These are phyloP conservation scores for Coelopa frigida DNA, from an alignment of 1,140 invertebrate genomes.

Conservation along the genomic window DNA sequence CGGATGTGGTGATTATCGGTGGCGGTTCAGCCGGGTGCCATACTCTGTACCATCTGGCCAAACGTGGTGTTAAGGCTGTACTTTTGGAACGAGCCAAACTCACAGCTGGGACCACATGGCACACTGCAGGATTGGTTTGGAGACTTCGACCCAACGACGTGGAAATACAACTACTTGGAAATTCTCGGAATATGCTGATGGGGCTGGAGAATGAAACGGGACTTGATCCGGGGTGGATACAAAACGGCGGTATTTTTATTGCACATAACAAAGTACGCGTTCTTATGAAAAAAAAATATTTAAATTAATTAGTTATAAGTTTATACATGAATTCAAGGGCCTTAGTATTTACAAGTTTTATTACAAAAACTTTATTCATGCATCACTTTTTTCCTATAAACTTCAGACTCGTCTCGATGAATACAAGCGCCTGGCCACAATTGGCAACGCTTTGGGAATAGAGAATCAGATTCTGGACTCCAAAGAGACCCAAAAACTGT, in stretches of 20 bases:
- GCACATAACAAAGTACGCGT: slow-evolving; percentile 50
- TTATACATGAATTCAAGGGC: background rate
- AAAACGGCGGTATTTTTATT: slow-evolving; percentile 83
- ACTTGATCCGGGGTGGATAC: slow-evolving; percentile 73
- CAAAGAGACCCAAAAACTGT: slow-evolving; percentile 65
- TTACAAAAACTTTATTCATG: background rate
- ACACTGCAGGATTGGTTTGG: slow-evolving; percentile 75
- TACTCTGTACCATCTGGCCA: slow-evolving; percentile 75
- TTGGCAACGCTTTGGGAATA: slow-evolving; percentile 68
- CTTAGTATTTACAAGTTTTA: background rate
- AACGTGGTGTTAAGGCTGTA: slow-evolving; percentile 65
- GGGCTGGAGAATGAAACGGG: slow-evolving; percentile 70
- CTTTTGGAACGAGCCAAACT: slow-evolving; percentile 72
- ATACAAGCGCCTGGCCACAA: slow-evolving; percentile 71
- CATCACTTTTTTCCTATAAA: too few relatives aligned
- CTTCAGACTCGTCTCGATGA: slow-evolving; percentile 71
- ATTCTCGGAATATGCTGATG: slow-evolving; percentile 58
- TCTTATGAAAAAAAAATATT: background rate
- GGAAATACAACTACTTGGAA: slow-evolving; percentile 67
- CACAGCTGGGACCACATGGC: slow-evolving; percentile 83
- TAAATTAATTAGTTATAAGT: background rate
- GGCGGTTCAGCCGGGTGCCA: slow-evolving; percentile 83
- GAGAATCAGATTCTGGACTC: slow-evolving; percentile 65
- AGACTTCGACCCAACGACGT: slow-evolving; percentile 71
- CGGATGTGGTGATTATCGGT: slow-evolving; percentile 49